phyloP scores from a whole-genome alignment of 2,797 vertebrate genomes.

The Crotalus adamanteus region DNA sequence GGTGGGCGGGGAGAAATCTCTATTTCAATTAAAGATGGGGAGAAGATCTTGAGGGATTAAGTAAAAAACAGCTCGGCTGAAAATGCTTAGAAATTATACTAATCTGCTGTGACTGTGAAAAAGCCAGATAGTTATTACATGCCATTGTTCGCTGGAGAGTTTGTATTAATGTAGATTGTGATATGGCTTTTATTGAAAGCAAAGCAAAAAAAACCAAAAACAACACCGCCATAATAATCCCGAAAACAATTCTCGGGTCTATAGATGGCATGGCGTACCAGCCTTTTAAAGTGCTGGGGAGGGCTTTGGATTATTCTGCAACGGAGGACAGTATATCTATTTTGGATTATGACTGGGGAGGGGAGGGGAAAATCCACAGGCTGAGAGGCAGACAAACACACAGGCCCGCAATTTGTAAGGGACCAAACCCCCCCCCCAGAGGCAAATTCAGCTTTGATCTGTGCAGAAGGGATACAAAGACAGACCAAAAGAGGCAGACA shows the following conservation, averaged over 20 bases:
- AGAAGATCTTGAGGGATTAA: neutral
- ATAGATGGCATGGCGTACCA: neutral
- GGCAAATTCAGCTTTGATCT: neutral
- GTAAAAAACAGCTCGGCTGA: neutral
- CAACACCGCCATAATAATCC: neutral
- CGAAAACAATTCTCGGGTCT: neutral
- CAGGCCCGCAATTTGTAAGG: neutral
- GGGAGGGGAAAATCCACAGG: neutral
- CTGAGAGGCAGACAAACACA: neutral
- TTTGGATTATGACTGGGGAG: neutral
- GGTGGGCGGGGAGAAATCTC: neutral
- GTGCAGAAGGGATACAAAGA: neutral
- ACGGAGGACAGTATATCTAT: neutral
- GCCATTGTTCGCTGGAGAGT: neutral
- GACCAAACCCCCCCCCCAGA: neutral
- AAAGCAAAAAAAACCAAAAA: too few relatives aligned
- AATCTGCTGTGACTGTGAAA: conserved; percentile 20
- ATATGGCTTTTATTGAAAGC: neutral
- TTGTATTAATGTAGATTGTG: neutral
- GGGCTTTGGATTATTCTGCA: neutral
- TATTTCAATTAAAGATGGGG: conserved; percentile 22
- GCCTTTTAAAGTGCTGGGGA: neutral
- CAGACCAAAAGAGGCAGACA: neutral
- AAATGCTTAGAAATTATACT: conserved; percentile 5
- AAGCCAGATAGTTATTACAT: conserved; percentile 19